phyloP scores from a whole-genome alignment of 2,113 vertebrate species.

The Labeo catla region DNA sequence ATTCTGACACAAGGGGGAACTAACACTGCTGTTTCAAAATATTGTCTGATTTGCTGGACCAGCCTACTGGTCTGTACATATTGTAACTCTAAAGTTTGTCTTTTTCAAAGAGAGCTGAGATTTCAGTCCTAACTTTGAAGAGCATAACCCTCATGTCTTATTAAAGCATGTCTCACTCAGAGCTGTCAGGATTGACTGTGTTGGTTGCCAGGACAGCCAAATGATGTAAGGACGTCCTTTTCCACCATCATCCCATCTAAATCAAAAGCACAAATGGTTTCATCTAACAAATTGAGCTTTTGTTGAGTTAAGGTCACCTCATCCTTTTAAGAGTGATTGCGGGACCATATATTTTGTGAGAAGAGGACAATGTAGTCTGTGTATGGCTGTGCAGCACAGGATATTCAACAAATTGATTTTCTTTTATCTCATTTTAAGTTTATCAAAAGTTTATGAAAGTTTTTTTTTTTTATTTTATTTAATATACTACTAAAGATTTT shows the following conservation, averaged over 20 bases:
- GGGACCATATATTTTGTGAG: not conserved
- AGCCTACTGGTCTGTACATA: not conserved
- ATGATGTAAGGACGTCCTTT: constrained; percentile 6
- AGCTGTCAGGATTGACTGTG: constrained; percentile 16
- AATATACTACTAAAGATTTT: not conserved
- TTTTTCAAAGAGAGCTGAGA: not conserved
- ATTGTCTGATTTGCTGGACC: not conserved
- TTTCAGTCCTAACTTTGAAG: not conserved
- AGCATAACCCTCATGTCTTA: not conserved
- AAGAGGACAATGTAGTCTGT: not conserved
- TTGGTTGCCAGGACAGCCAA: not conserved
- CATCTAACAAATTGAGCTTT: constrained; percentile 46
- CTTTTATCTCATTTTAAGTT: not conserved
- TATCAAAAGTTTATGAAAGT: not conserved
- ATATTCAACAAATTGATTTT: not conserved
- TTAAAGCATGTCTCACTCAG: constrained; percentile 6
- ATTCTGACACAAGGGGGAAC: not conserved
- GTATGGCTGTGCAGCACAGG: not conserved
- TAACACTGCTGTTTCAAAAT: not conserved
- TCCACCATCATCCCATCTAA: constrained; percentile 18
- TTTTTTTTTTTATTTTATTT: not conserved
- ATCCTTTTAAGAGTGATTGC: constrained; percentile 5
- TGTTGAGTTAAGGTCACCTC: constrained; percentile 27
- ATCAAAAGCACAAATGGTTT: constrained; percentile 38
- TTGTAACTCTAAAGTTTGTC: not conserved